Conservation (phyloP, 2,888 invertebrate genomes). For the Shargacucullia verbasci region DNA sequence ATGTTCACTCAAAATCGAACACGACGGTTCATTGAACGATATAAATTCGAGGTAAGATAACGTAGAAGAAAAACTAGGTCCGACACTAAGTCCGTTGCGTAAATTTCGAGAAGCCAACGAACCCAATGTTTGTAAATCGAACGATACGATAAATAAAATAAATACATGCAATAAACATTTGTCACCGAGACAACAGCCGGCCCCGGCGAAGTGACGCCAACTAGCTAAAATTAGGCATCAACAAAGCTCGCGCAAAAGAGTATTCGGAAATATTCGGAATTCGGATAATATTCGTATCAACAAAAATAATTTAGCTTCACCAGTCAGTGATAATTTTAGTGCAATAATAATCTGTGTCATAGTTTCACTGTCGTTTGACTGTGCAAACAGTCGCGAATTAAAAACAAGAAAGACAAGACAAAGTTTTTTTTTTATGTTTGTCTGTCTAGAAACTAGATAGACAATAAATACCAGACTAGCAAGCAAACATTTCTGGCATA, state of each 20-base stretch:
- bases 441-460: slow-evolving; percentile 23
- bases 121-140: slow-evolving; percentile 65
- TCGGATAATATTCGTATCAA: slow-evolving; percentile 55
- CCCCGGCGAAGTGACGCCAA: slow-evolving; percentile 63
- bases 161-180: slow-evolving; percentile 71
- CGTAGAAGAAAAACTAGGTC: slow-evolving; percentile 39
- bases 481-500: slow-evolving; percentile 10
- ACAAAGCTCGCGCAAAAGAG: slow-evolving; percentile 61
- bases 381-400: slow-evolving; percentile 11
- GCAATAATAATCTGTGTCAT: slow-evolving; percentile 46
- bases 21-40: slow-evolving; percentile 62
- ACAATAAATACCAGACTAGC: slow-evolving; percentile 12
- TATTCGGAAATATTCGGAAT: slow-evolving; percentile 52
- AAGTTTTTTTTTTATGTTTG: slow-evolving; percentile 7
- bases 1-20: slow-evolving; percentile 22
- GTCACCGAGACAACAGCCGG: slow-evolving; percentile 63
- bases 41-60: slow-evolving; percentile 58
- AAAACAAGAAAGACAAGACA: neutral
- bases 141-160: slow-evolving; percentile 67
- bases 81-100: slow-evolving; percentile 57
- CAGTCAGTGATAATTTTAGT: slow-evolving; percentile 54
- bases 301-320: slow-evolving; percentile 60
- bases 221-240: slow-evolving; percentile 73
- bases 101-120: slow-evolving; percentile 75
- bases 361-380: slow-evolving; percentile 25